phyloP scores from a whole-genome alignment of 2,797 vertebrate species.

The Peromyscus attwateri region DNA sequence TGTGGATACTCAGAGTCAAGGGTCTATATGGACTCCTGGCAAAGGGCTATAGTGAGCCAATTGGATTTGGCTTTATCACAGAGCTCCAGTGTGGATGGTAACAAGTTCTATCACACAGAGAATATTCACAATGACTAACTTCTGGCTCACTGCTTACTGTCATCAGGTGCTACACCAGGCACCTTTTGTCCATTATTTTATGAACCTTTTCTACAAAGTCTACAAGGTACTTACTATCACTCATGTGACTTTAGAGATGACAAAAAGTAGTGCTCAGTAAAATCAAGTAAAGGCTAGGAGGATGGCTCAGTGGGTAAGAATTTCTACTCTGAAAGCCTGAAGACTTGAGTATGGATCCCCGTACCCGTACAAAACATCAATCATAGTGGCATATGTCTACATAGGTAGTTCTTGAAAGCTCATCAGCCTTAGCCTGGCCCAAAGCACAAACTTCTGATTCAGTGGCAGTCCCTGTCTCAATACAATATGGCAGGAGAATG shows the following conservation, averaged over 20 bases:
- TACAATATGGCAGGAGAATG: too few relatives aligned
- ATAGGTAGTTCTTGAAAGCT: background rate
- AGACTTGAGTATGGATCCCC: background rate
- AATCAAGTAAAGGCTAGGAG: background rate
- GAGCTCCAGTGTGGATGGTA: background rate
- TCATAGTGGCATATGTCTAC: background rate
- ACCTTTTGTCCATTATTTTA: background rate
- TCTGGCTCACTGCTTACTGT: background rate
- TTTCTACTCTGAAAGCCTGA: background rate
- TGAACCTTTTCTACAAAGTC: slow-evolving; percentile 12
- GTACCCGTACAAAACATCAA: background rate
- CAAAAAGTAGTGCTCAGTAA: background rate
- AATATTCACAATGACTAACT: background rate
- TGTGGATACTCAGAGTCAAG: background rate
- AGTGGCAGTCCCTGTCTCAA: background rate
- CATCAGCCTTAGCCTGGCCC: background rate
- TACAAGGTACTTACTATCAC: background rate
- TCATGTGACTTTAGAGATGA: slow-evolving; percentile 7
- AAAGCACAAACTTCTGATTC: background rate
- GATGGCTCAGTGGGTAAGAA: too few relatives aligned
- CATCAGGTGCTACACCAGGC: background rate
- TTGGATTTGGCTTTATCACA: background rate
- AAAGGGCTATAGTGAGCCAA: background rate
- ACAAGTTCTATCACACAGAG: slow-evolving; percentile 2
- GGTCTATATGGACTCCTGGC: background rate